A percentile compares a stretch with the other conserved stretches of the same genome.
These are phyloP conservation scores for Eurystomus glaucurus DNA, from an alignment of 2,797 vertebrate species.

Conservation along the genomic window DNA sequence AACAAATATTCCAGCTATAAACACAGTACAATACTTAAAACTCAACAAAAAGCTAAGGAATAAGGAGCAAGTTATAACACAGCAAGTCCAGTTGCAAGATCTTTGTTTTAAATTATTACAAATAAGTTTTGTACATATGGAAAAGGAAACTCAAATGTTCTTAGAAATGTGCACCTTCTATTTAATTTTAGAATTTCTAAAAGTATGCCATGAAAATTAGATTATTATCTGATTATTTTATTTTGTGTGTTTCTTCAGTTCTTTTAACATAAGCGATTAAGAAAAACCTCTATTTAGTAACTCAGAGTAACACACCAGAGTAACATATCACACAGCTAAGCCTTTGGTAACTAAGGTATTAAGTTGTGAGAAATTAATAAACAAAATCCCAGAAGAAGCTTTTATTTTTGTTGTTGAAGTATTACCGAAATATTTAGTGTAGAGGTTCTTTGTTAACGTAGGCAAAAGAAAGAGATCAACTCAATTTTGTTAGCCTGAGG, in stretches of 20 bases:
- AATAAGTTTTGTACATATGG: not conserved
- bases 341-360: not conserved
- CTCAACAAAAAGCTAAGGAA: not conserved
- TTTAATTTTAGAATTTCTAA: not conserved
- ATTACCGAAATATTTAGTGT: not conserved
- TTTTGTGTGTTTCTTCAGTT: not conserved
- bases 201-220: not conserved
- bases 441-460: not conserved
- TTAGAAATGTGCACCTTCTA: not conserved
- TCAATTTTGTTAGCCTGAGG: not conserved
- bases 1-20: conserved; percentile 63
- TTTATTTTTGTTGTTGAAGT: not conserved
- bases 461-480: not conserved
- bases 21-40: conserved; percentile 27
- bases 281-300: not conserved
- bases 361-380: not conserved
- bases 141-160: not conserved
- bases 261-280: not conserved
- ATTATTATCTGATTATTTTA: not conserved
- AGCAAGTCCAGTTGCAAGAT: not conserved
- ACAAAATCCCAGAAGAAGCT: not conserved
- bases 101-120: not conserved
- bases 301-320: not conserved
- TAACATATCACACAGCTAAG: not conserved
- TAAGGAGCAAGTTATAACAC: not conserved